Base-by-base conservation (phyloP, 1,140 invertebrate genomes). In the Hylaeus anthracinus region DNA sequence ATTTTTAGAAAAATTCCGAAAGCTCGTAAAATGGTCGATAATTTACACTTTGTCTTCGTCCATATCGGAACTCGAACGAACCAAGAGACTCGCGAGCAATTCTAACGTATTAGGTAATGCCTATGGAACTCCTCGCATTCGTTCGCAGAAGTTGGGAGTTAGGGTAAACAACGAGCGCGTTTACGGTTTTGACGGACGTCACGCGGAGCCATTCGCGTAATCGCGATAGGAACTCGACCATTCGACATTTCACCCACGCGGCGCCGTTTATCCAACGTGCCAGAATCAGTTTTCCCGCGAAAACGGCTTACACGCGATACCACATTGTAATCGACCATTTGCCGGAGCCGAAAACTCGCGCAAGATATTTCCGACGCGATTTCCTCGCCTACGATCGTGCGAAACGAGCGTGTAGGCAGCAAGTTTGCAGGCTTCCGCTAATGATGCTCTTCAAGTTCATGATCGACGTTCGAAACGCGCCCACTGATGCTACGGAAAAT, bases 181-280 rank as follows among this genome's bases (percentile, higher is more conserved):
- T 69, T 55, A 14, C 63, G 37, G 72, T 37, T 60, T 14, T 60
- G n/a, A 5, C 73, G 58, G 51, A 65, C 80, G 80, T 82, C 75
- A 82, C 72, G 53, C 26, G 45, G 58, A n/a, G 26, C 9, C 10
- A 12, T 48, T 71, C 81, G 64, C 15, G 61, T 76, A 82, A 76
- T 71, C 56, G 83, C 15, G 45, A 41, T 9, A 39, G 67, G 10
- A 41, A 64, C 48, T 70, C 56, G 79, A 65, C 77, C 60, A 55
- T 78, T 83, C 81, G 85, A 86, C 84, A 83, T 87, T 87, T 87
- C 85, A 78, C 77, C 84, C 72, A 87, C 84, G 85, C 81, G 60
- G 15, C 45, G 58, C 61, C 26, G 5, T 70, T 14, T 55, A 48
- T 37, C 51, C 14, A 39, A 55, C 26, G 45, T 5, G 43, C 43